A percentile compares a stretch with the other conserved stretches of the same genome.
These are phyloP conservation scores for Odobenus rosmarus DNA, from an alignment of 2,113 vertebrate genomes.

Conservation along the genomic window DNA sequence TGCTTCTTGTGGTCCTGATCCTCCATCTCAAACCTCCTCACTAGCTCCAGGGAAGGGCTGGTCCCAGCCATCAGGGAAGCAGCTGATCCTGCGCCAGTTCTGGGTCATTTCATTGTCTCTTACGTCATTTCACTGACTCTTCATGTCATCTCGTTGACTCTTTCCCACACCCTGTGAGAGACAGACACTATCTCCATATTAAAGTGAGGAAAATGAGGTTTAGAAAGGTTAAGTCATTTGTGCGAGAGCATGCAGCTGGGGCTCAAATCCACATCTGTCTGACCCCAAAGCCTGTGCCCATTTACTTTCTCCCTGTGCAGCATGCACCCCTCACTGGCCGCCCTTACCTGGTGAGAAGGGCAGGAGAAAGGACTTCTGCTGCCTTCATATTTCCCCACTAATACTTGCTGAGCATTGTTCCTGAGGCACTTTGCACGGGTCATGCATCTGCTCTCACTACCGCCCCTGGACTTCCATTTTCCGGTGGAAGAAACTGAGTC, in stretches of 20 bases:
- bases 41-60: not conserved
- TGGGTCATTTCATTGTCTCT: too few relatives aligned
- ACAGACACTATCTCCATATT: not conserved
- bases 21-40: not conserved
- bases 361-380: not conserved
- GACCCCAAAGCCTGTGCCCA: not conserved
- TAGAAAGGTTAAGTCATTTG: not conserved
- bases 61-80: not conserved
- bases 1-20: not conserved
- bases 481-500: not conserved
- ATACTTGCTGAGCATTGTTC: not conserved
- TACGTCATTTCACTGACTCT: not conserved
- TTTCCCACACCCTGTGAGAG: not conserved
- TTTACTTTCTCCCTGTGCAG: not conserved
- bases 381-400: not conserved
- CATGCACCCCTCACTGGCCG: too few relatives aligned
- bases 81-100: not conserved
- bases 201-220: not conserved
- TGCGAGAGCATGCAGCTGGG: too few relatives aligned
- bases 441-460: not conserved
- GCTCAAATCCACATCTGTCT: not conserved
- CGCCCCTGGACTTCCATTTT: not conserved
- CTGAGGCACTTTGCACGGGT: not conserved
- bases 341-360: not conserved
- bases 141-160: not conserved